Evolutionary conservation across 2,797 vertebrate species (phyloP).

Genomic region (Alauda arvensis): DNA sequence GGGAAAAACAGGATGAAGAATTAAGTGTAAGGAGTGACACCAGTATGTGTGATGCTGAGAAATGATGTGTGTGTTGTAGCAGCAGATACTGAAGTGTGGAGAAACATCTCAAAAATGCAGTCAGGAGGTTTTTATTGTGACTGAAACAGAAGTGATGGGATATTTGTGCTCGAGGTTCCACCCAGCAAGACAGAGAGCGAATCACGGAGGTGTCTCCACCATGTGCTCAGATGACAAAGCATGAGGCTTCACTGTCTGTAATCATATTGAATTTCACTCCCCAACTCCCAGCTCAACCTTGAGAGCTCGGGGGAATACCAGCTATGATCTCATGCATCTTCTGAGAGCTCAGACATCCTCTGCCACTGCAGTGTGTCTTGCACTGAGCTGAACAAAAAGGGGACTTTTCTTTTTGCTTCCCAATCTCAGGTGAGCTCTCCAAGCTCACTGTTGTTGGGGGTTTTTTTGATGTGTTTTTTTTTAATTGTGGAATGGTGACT

Average conservation of each 20-base stretch:
- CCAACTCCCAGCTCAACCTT: not conserved
- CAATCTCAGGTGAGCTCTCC: not conserved
- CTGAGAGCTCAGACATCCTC: not conserved
- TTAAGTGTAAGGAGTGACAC: not conserved
- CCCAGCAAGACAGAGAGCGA: not conserved
- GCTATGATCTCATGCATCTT: not conserved
- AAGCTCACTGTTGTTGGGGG: not conserved
- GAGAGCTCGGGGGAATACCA: not conserved
- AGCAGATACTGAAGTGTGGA: not conserved
- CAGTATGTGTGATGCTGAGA: not conserved
- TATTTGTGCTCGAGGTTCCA: not conserved
- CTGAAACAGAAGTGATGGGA: not conserved
- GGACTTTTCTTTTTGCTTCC: not conserved
- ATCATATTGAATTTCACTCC: slow-evolving; percentile 12
- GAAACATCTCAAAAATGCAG: not conserved
- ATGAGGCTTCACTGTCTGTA: not conserved
- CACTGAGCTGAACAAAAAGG: not conserved
- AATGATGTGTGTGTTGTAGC: not conserved
- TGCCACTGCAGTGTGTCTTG: not conserved
- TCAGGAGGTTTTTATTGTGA: not conserved
- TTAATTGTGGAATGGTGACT: not conserved
- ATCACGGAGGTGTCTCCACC: not conserved
- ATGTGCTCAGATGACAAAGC: slow-evolving; percentile 30
- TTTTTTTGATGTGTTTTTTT: no score
- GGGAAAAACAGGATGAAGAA: not conserved